phyloP scores from a whole-genome alignment of 1,140 invertebrate genomes.

The Bicyclus anynana region DNA sequence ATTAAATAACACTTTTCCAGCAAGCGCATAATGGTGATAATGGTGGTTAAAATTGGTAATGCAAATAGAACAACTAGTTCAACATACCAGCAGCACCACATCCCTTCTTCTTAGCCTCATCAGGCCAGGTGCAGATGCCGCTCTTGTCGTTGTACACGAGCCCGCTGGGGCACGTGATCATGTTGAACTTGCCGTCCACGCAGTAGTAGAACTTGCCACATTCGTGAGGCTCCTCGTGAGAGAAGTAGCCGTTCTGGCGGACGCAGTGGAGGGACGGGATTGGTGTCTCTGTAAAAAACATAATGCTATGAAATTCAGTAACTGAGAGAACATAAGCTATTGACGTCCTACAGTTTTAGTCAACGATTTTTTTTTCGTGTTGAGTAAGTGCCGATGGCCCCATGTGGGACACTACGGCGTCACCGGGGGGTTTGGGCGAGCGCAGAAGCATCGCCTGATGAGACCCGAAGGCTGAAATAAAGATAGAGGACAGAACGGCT shows the following conservation, averaged over 20 bases:
- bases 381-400: too few species aligned
- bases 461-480: too few species aligned
- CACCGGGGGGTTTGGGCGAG: too few species aligned
- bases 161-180: slow-evolving; percentile 92
- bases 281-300: slow-evolving; percentile 81
- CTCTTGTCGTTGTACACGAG: slow-evolving; percentile 93
- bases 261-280: slow-evolving; percentile 86
- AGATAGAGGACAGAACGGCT: too few species aligned
- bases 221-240: slow-evolving; percentile 86
- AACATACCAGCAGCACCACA: slow-evolving; percentile 85
- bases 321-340: not conserved
- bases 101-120: slow-evolving; percentile 91
- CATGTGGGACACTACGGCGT: too few species aligned
- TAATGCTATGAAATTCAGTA: not conserved
- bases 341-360: too few species aligned
- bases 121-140: slow-evolving; percentile 94
- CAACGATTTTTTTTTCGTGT: too few species aligned
- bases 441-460: too few species aligned
- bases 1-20: too few species aligned
- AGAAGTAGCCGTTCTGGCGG: slow-evolving; percentile 92
- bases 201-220: slow-evolving; percentile 96
- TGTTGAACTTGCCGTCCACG: slow-evolving; percentile 92
- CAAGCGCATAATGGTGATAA: too few species aligned
- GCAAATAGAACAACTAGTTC: too few species aligned
- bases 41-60: too few species aligned